Conservation (phyloP, 2,888 invertebrate species). For the Polyploca ridens region DNA sequence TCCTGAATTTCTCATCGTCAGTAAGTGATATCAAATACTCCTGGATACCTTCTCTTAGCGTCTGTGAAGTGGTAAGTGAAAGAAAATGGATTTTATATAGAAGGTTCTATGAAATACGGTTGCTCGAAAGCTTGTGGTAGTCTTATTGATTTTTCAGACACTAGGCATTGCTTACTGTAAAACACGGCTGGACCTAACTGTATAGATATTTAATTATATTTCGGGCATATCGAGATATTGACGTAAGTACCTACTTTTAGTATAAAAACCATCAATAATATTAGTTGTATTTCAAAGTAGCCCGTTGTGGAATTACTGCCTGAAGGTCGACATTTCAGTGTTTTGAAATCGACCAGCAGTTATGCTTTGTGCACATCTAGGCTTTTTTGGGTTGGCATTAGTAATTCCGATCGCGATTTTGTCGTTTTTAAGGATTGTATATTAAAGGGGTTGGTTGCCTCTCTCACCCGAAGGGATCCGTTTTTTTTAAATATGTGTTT, state of each 20-base stretch:
- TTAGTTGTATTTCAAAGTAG: conserved; percentile 15
- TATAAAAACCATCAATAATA: not conserved
- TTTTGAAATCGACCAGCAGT: conserved; percentile 57
- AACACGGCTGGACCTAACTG: not conserved
- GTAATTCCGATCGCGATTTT: no score
- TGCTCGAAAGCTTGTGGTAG: conserved; percentile 32
- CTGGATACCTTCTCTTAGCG: conserved; percentile 26
- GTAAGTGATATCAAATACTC: conserved; percentile 30
- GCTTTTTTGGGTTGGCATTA: not conserved
- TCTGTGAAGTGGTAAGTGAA: conserved; percentile 54
- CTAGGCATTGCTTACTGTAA: conserved; percentile 17
- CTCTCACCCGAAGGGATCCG: no score
- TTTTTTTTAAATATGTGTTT: no score
- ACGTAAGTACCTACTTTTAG: not conserved
- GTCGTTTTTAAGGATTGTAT: no score
- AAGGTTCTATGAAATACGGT: conserved; percentile 30
- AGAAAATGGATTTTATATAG: conserved; percentile 23
- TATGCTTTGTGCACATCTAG: conserved; percentile 41
- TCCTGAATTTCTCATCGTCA: conserved; percentile 39
- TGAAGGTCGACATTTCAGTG: conserved; percentile 53
- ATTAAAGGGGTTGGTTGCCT: no score
- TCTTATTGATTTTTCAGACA: conserved; percentile 56
- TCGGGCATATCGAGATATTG: not conserved
- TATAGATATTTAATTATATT: not conserved
- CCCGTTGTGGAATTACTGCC: conserved; percentile 32